A percentile compares a stretch with the other conserved stretches of the same genome.
Evolutionary conservation across 2,113 vertebrate genomes (phyloP).

Genomic region (Otus sunia): DNA sequence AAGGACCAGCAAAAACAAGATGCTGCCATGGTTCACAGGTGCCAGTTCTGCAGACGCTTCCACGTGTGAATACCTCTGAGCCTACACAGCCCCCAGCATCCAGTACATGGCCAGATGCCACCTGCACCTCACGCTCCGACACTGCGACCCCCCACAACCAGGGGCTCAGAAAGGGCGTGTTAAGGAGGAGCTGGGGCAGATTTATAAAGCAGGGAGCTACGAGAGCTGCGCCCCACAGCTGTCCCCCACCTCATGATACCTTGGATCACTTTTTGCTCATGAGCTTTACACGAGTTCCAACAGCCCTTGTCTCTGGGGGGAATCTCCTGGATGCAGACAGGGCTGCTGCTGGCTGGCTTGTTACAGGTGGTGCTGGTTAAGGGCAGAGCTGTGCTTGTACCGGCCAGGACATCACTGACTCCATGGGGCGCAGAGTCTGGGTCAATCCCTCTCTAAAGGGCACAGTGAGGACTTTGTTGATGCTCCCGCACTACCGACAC

Average conservation of each 20-base stretch:
- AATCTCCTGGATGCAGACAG: fast-evolving
- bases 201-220: background rate
- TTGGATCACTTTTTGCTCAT: background rate
- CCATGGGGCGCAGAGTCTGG: fast-evolving
- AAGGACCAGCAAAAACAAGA: background rate
- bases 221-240: background rate
- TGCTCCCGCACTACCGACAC: background rate
- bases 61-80: fast-evolving
- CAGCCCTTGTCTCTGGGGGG: fast-evolving
- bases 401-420: fast-evolving
- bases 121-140: fast-evolving
- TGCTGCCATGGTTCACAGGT: background rate
- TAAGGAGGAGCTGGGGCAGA: background rate
- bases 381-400: background rate
- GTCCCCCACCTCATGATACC: background rate
- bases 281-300: background rate
- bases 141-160: background rate
- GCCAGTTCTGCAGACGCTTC: fast-evolving
- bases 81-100: background rate
- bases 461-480: background rate
- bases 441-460: background rate
- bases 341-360: background rate
- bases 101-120: fast-evolving
- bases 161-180: background rate
- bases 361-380: no score